These are phyloP conservation scores for Dunckerocampus dactyliophorus DNA, from an alignment of 2,113 vertebrate species.

Conservation along the genomic window DNA sequence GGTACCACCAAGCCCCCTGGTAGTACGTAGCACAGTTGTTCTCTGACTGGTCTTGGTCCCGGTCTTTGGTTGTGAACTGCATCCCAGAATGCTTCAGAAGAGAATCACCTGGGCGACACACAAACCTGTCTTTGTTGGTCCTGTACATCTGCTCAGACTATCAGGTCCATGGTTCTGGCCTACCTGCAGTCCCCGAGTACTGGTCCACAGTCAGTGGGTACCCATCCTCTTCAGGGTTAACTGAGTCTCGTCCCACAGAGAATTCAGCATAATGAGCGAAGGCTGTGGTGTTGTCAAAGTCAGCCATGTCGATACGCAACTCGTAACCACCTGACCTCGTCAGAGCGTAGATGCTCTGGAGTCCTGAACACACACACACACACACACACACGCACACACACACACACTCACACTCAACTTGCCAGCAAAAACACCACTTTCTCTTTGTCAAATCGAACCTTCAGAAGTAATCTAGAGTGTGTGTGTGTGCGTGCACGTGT, in stretches of 20 bases:
- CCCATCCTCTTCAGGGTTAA: slow-evolving; percentile 86
- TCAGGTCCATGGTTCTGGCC: too few relatives aligned
- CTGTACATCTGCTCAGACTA: too few relatives aligned
- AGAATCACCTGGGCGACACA: slow-evolving; percentile 79
- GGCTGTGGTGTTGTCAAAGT: slow-evolving; percentile 84
- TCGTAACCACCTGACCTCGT: slow-evolving; percentile 79
- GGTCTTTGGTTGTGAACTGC: slow-evolving; percentile 93
- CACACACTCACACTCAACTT: too few relatives aligned
- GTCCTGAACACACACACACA: slow-evolving; percentile 62
- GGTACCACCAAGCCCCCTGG: slow-evolving; percentile 96
- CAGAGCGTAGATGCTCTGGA: slow-evolving; percentile 78
- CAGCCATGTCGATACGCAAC: slow-evolving; percentile 83
- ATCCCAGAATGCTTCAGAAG: slow-evolving; percentile 91
- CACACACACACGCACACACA: background rate
- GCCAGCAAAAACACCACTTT: background rate
- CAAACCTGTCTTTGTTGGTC: background rate
- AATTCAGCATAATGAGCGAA: slow-evolving; percentile 82
- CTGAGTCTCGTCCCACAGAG: slow-evolving; percentile 81
- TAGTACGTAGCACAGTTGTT: slow-evolving; percentile 95
- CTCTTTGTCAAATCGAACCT: too few relatives aligned
- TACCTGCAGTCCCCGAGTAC: slow-evolving; percentile 87
- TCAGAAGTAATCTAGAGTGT: background rate
- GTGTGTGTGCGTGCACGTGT: background rate
- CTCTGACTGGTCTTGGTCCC: slow-evolving; percentile 91
- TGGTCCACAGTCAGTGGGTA: slow-evolving; percentile 78